These are phyloP conservation scores for Meandrusa payeni DNA, from an alignment of 2,888 invertebrate genomes.

Conservation along the genomic window DNA sequence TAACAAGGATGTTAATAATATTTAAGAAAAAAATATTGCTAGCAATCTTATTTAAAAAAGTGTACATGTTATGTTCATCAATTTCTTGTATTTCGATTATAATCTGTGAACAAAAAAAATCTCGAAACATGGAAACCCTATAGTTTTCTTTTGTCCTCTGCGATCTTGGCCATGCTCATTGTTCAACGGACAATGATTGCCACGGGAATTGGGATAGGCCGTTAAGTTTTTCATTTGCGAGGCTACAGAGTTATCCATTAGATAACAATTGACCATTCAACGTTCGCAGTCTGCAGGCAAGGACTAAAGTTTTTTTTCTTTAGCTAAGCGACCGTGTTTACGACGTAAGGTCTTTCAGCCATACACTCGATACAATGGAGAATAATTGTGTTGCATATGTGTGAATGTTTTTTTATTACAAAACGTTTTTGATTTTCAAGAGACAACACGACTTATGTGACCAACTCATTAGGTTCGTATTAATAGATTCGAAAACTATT, in stretches of 20 bases:
- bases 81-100: no score
- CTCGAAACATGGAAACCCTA: slow-evolving; percentile 19
- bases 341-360: slow-evolving; percentile 17
- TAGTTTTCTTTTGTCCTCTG: slow-evolving; percentile 27
- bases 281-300: slow-evolving; percentile 39
- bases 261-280: slow-evolving; percentile 54
- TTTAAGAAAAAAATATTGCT: no score
- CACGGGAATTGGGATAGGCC: slow-evolving; percentile 60
- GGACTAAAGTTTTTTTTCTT: slow-evolving; percentile 21
- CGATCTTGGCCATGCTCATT: slow-evolving; percentile 52
- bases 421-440: no score
- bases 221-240: slow-evolving; percentile 32
- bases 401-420: slow-evolving; percentile 8
- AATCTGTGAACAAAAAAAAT: no score
- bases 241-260: slow-evolving; percentile 41
- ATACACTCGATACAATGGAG: slow-evolving; percentile 5
- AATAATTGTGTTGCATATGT: slow-evolving; percentile 1
- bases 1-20: no score
- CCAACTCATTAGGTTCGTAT: no score
- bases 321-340: slow-evolving; percentile 27
- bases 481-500: no score
- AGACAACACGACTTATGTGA: no score
- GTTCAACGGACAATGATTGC: slow-evolving; percentile 59
- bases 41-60: no score
- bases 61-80: no score